phyloP scores from a whole-genome alignment of 1,140 invertebrate genomes.

The Muscidifurax raptorellus region DNA sequence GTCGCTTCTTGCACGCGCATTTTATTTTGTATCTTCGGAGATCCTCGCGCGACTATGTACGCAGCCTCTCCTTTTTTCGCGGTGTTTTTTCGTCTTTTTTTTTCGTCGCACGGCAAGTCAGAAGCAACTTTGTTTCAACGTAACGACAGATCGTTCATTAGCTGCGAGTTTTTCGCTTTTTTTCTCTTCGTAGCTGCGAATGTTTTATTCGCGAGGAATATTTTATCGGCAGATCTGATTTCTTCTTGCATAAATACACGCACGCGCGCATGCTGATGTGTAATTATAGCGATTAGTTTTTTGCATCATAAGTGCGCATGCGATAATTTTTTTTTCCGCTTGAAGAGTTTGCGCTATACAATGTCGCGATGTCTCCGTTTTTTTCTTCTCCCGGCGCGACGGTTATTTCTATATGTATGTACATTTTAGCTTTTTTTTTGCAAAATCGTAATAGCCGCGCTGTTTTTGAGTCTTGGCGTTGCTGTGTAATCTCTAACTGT shows the following conservation, averaged over 20 bases:
- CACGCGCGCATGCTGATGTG: not conserved
- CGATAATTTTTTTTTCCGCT: not conserved
- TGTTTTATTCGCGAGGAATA: not conserved
- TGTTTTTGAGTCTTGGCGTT: not conserved
- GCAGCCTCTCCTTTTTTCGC: slow-evolving; percentile 26
- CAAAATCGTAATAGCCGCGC: no score
- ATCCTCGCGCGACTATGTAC: not conserved
- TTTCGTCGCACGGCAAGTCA: not conserved
- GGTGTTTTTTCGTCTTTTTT: not conserved
- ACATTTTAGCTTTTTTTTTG: not conserved
- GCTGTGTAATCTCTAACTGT: no score
- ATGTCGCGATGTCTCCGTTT: not conserved
- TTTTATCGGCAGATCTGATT: slow-evolving; percentile 15
- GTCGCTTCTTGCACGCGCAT: not conserved
- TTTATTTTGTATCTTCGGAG: not conserved
- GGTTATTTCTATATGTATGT: no score
- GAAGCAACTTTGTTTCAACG: slow-evolving; percentile 20
- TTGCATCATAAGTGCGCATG: not conserved
- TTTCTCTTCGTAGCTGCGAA: no score
- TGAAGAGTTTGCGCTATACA: not conserved
- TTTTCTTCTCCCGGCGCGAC: not conserved
- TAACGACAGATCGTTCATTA: not conserved
- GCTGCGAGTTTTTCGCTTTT: not conserved
- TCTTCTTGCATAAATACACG: slow-evolving; percentile 1
- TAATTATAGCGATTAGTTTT: not conserved